Percentiles rank a stretch among this genome's conserved stretches.
Evolutionary conservation across 1,140 invertebrate species (phyloP).

Genomic region (Calephelis nemesis): DNA sequence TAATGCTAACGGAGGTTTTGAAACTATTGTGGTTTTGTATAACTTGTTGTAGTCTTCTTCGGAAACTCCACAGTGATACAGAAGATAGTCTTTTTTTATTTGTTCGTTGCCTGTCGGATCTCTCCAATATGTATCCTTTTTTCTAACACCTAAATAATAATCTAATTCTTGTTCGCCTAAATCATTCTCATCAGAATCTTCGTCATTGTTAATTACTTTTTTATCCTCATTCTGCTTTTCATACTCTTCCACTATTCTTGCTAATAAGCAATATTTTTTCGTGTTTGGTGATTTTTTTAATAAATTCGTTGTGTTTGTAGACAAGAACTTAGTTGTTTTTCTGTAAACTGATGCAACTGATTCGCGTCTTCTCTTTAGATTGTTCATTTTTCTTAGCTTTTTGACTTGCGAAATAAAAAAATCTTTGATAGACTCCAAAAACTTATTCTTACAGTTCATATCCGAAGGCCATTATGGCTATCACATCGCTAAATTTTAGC

Average conservation of each 20-base stretch:
- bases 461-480: conserved; percentile 26
- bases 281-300: conserved; percentile 59
- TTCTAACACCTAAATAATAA: conserved; percentile 61
- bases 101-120: conserved; percentile 64
- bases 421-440: conserved; percentile 35
- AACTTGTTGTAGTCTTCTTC: conserved; percentile 68
- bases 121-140: conserved; percentile 64
- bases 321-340: conserved; percentile 66
- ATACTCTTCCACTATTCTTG: conserved; percentile 47
- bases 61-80: conserved; percentile 65
- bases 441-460: conserved; percentile 41
- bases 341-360: conserved; percentile 65
- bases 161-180: conserved; percentile 60
- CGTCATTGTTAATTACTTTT: conserved; percentile 29
- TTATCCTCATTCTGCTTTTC: conserved; percentile 29
- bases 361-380: conserved; percentile 58
- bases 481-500: neutral
- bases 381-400: conserved; percentile 49
- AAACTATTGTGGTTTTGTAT: conserved; percentile 47
- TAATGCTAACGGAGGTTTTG: conserved; percentile 42
- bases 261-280: conserved; percentile 49
- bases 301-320: conserved; percentile 52
- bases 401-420: conserved; percentile 26
- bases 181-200: conserved; percentile 43
- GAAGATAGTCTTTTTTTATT: conserved; percentile 66